Base-by-base conservation (phyloP, 2,797 vertebrate species). In the Argyrosomus regius region DNA sequence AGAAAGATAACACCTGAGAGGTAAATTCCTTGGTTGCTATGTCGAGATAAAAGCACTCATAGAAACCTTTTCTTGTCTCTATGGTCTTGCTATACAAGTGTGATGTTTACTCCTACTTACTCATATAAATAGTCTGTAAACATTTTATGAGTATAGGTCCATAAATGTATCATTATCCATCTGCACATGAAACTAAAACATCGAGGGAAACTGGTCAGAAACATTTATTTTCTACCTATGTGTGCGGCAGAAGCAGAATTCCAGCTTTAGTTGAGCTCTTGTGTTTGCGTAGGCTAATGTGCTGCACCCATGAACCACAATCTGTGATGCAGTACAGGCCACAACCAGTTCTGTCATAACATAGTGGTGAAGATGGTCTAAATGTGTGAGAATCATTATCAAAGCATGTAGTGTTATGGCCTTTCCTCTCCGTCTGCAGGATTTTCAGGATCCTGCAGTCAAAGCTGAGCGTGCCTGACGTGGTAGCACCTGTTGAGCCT, bases 401-500 rank as follows among this genome's bases (percentile, higher is more conserved):
- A 31, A 12, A 48, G 17, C 17, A 17, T 26, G n/a, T 16, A 17
- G 39, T 9, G 10, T 43, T 49, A 16, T 0, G 54, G n/a, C 28
- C 17, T 17, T 17, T 28, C 31, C 22, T 62, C 17, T 6, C 35
- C 35, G 22, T 20, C 26, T 54, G 18, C 2, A 56, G 28, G 58
- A 60, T 31, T n/a, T n/a, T 18, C 48, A 12, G 61, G 26, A 60
- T 18, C 39, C 24, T 60, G n/a, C 20, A 13, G 53, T 53, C n/a
- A 59, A 53, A 56, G 22, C 57, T 28, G 41, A 67, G n/a, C 12
- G 18, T 20, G 6, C 10, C 50, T 67, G 57, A 60, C 50, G 74
- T 22, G 0, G 46, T 43, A 17, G 17, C 24, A 68, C 26, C 57
- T 22, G 68, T 77, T 50, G 7, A n/a, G 3, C 64, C 46, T 57